Evolutionary conservation across 2,797 vertebrate species (phyloP), one percentile per base, ranked within the genome.

Genomic region (Gymnoscopelus braueri): DNA sequence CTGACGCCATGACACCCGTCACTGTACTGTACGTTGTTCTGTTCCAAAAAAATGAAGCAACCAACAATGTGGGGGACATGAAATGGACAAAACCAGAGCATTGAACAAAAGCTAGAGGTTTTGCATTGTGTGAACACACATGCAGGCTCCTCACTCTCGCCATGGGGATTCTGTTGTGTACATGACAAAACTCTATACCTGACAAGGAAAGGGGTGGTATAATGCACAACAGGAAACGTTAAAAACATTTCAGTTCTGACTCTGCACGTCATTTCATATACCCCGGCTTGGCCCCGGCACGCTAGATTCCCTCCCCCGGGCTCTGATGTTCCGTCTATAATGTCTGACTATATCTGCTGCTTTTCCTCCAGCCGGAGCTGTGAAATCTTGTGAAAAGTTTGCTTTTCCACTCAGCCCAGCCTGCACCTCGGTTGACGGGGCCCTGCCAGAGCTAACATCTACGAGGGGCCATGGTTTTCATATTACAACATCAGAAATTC

Each of bases 401-500:
- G 84, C 81, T 86, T 90, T 92, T 92, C 88, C 89, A 86, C 80
- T 81, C 81, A 54, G 73, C 77, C 67, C 12, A 44, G 32, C 61
- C 86, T 72, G 80, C 75, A 84, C 77, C 83, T 87, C 63, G 71
- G 84, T 19, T 88, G 86, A 87, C 79, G 81, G 82, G 73, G 83
- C 63, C 79, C 64, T 48, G 67, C 72, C 80, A 65, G 86, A 80
- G 83, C 84, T 89, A 88, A 88, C 85, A 71, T 88, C 82, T 74
- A 87, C 13, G 81, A 86, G 86, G 74, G 88, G 85, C 83, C 87
- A 64, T 5, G 65, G 70, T 91, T 91, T 89, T 90, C 88, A 83
- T 86, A 89, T 91, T 82, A 87, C 91, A 87, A 73, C 89, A 90
- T 89, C 71, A 88, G 82, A 86, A 87, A 93, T 93, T 92, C 90